Conservation (phyloP, 2,113 vertebrate genomes). For the Scytalopus superciliaris region DNA sequence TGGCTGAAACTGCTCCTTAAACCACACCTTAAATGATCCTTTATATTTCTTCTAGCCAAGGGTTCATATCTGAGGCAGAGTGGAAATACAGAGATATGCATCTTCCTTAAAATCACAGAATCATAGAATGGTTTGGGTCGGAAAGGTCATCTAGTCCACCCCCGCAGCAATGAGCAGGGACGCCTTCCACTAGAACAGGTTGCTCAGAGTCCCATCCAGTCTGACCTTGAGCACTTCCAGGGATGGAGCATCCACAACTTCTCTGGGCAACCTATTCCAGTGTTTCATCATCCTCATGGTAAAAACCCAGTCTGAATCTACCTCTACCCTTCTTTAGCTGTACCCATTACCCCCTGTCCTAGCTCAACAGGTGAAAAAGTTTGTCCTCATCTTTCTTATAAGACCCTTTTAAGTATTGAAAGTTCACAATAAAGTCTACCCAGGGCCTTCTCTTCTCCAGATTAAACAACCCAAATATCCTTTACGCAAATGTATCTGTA, state of each 20-base stretch:
- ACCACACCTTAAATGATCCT: background rate
- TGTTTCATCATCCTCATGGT: background rate
- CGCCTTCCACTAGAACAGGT: background rate
- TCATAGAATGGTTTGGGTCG: background rate
- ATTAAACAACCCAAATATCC: background rate
- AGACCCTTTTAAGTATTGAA: background rate
- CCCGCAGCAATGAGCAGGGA: background rate
- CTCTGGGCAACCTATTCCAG: background rate
- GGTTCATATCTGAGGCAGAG: background rate
- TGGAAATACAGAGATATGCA: background rate
- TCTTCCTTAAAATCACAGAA: background rate
- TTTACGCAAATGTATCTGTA: background rate
- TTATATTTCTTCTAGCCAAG: background rate
- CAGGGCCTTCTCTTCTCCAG: background rate
- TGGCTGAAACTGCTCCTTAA: background rate
- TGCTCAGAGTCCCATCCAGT: background rate
- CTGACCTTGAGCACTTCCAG: background rate
- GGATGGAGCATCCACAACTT: background rate
- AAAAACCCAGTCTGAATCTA: background rate
- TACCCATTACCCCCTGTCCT: too few relatives aligned
- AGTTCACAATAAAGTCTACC: background rate
- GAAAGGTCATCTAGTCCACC: background rate
- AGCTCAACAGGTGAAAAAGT: background rate
- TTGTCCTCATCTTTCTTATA: background rate
- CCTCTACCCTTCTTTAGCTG: background rate